phyloP scores from a whole-genome alignment of 2,888 invertebrate genomes.

The Mesoligia furuncula region DNA sequence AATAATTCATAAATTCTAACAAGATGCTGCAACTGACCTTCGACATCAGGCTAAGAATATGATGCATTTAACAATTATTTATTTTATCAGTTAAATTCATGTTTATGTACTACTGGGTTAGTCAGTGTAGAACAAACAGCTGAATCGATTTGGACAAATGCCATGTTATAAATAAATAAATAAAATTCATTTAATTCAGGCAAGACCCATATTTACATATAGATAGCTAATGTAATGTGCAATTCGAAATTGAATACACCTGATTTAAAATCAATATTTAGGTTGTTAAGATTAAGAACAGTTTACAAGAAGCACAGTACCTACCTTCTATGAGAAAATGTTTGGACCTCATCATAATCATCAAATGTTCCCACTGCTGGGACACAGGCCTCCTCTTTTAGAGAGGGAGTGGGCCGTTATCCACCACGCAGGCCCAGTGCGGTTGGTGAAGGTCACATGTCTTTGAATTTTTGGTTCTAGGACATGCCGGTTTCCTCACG shows the following conservation, averaged over 20 bases:
- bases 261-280: slow-evolving; percentile 32
- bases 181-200: too few relatives aligned
- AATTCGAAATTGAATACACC: slow-evolving; percentile 29
- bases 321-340: not conserved
- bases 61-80: slow-evolving; percentile 30
- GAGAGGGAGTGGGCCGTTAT: too few relatives aligned
- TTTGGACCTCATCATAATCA: not conserved
- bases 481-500: not conserved
- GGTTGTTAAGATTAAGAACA: slow-evolving; percentile 17
- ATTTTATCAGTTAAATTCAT: slow-evolving; percentile 30
- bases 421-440: too few relatives aligned
- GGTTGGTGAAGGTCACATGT: not conserved
- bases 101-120: slow-evolving; percentile 24
- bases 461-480: not conserved
- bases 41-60: not conserved
- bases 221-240: slow-evolving; percentile 36
- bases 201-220: too few relatives aligned
- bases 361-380: not conserved
- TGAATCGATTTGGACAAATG: slow-evolving; percentile 59
- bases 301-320: not conserved
- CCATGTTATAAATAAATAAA: too few relatives aligned
- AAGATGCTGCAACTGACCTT: slow-evolving; percentile 22
- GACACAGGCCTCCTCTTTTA: too few relatives aligned
- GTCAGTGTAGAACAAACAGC: slow-evolving; percentile 25
- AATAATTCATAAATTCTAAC: slow-evolving; percentile 3